phyloP scores from a whole-genome alignment of 2,888 invertebrate species.

The Ectemnius cavifrons region DNA sequence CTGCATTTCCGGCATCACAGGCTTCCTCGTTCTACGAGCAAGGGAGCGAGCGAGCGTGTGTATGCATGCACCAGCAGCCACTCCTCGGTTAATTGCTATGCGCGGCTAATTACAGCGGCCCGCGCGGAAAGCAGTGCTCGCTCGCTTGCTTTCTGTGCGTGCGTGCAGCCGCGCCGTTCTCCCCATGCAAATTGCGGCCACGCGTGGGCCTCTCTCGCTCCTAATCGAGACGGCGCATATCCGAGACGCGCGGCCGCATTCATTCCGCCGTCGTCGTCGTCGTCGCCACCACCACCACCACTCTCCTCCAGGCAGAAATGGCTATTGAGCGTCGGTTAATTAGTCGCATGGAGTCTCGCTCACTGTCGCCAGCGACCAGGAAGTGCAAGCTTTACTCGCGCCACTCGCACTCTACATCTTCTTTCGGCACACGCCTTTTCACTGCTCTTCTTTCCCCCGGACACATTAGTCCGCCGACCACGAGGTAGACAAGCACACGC shows the following conservation, averaged over 20 bases:
- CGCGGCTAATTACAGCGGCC: conserved; percentile 60
- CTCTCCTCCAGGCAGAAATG: conserved; percentile 25
- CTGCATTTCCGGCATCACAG: conserved; percentile 6
- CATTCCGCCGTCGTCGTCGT: conserved; percentile 31
- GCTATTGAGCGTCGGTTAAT: conserved; percentile 62
- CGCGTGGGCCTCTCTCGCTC: conserved; percentile 48
- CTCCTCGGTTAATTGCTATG: conserved; percentile 60
- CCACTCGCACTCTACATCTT: background rate
- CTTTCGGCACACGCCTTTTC: background rate
- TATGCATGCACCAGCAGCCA: conserved; percentile 48
- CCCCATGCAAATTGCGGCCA: conserved; percentile 55
- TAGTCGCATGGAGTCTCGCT: conserved; percentile 49
- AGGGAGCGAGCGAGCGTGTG: conserved; percentile 18
- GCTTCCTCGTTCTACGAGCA: conserved; percentile 4
- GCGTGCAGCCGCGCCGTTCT: conserved; percentile 42
- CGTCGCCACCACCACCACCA: too few relatives aligned
- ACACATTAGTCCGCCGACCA: background rate
- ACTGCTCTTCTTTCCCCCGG: conserved; percentile 4
- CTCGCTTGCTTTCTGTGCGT: conserved; percentile 29
- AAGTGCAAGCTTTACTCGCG: conserved; percentile 38
- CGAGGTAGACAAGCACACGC: conserved; percentile 1
- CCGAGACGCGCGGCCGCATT: conserved; percentile 36
- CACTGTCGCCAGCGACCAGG: conserved; percentile 36
- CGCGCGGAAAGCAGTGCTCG: conserved; percentile 50
- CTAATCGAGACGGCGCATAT: conserved; percentile 42